phyloP scores from a whole-genome alignment of 2,797 vertebrate species.

The Leucoraja ocellata region DNA sequence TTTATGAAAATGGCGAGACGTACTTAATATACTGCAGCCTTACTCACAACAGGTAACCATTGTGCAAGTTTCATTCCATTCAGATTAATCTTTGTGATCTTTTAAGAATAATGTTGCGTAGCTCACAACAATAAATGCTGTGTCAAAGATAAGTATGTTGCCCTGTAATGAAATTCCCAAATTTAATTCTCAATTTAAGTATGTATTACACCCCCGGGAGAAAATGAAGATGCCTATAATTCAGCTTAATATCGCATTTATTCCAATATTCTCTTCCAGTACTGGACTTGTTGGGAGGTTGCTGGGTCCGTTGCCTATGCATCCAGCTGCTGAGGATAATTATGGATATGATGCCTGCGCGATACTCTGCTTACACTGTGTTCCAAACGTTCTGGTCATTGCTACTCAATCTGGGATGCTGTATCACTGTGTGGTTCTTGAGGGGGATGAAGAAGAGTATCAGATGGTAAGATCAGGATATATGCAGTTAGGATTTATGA shows the following conservation, averaged over 20 bases:
- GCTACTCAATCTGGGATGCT: constrained; percentile 85
- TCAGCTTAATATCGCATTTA: neutral
- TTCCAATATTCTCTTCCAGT: constrained; percentile 48
- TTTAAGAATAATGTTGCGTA: too few relatives aligned
- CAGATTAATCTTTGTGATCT: too few relatives aligned
- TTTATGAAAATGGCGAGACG: constrained; percentile 92
- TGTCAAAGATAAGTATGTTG: too few relatives aligned
- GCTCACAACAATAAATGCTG: too few relatives aligned
- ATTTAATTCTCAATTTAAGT: neutral
- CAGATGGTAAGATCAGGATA: constrained; percentile 15
- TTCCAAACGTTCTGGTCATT: constrained; percentile 88
- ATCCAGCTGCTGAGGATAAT: constrained; percentile 92
- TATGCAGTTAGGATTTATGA: neutral
- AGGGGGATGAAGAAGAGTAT: constrained; percentile 87
- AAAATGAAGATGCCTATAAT: neutral
- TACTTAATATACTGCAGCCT: constrained; percentile 78
- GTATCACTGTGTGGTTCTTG: constrained; percentile 92
- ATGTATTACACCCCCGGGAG: neutral
- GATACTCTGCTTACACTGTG: constrained; percentile 80
- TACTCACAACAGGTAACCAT: constrained; percentile 56
- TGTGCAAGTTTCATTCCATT: neutral
- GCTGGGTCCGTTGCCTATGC: constrained; percentile 85
- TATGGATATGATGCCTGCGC: constrained; percentile 94
- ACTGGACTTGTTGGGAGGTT: constrained; percentile 64
- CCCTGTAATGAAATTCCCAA: too few relatives aligned